Conservation (phyloP, 1,140 invertebrate species). For the Drosophila nigromelanica region DNA sequence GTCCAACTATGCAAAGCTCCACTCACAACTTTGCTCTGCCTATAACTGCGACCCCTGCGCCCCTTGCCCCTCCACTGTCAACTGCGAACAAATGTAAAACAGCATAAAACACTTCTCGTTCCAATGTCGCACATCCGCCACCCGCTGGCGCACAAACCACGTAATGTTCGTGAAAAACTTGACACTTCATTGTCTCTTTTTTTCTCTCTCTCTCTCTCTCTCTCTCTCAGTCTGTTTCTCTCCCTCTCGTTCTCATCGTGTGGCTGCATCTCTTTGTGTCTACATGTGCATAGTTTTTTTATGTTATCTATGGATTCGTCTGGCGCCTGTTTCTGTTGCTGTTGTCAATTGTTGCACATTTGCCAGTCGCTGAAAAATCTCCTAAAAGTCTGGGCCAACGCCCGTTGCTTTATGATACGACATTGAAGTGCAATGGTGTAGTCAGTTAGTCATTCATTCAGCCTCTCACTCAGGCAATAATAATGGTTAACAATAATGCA, state of each 20-base stretch:
- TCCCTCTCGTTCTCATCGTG: not conserved
- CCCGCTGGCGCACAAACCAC: slow-evolving; percentile 12
- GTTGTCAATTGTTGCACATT: slow-evolving; percentile 82
- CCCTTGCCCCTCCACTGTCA: slow-evolving; percentile 11
- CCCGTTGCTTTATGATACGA: slow-evolving; percentile 50
- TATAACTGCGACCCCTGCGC: not conserved
- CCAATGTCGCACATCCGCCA: not conserved
- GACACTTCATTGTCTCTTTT: slow-evolving; percentile 76
- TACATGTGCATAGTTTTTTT: slow-evolving; percentile 8
- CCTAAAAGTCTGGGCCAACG: slow-evolving; percentile 58
- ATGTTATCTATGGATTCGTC: slow-evolving; percentile 62
- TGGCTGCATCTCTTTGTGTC: slow-evolving; percentile 8
- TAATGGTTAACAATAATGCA: slow-evolving; percentile 36
- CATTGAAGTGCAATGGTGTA: slow-evolving; percentile 29
- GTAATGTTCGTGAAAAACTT: slow-evolving; percentile 73
- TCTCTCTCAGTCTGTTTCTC: not conserved
- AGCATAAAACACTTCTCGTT: slow-evolving; percentile 72
- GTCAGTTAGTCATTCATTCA: slow-evolving; percentile 18
- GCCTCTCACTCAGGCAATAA: slow-evolving; percentile 4
- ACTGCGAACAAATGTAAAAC: slow-evolving; percentile 64
- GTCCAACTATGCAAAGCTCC: slow-evolving; percentile 33
- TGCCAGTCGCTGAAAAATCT: slow-evolving; percentile 38
- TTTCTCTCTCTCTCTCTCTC: slow-evolving; percentile 23
- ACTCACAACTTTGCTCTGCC: not conserved
- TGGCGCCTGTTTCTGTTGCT: slow-evolving; percentile 66